A percentile compares a stretch with the other conserved stretches of the same genome.
Conservation (phyloP, 1,140 invertebrate genomes). For the Aphidius ervi region DNA sequence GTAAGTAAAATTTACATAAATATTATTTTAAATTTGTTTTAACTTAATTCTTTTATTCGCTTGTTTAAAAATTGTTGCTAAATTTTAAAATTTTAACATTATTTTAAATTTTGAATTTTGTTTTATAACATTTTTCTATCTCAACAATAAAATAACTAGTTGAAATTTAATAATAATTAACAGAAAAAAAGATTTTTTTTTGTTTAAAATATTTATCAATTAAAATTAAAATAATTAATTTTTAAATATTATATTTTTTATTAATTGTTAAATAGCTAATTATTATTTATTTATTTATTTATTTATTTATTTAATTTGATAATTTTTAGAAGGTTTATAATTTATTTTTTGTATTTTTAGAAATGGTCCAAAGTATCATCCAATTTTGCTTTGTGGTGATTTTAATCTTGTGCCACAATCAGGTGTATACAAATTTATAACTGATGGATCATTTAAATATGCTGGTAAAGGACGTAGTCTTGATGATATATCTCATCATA, state of each 20-base stretch:
- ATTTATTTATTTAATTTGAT: no score
- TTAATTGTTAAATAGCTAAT: conserved; percentile 9
- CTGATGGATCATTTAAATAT: conserved; percentile 62
- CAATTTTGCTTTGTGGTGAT: conserved; percentile 84
- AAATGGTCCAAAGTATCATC: conserved; percentile 56
- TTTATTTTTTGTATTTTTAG: conserved; percentile 24
- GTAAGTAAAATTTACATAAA: conserved; percentile 28
- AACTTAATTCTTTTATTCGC: not conserved
- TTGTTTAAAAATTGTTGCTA: not conserved
- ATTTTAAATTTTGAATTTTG: not conserved
- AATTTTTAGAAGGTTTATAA: no score
- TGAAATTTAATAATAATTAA: no score
- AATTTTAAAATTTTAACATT: conserved; percentile 3
- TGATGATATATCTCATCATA: conserved; percentile 26
- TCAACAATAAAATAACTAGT: no score
- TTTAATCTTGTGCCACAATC: conserved; percentile 77
- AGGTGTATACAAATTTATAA: conserved; percentile 69
- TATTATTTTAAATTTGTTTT: not conserved
- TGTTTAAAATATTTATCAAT: conserved; percentile 12
- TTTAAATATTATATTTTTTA: no score
- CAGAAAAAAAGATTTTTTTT: conserved; percentile 9
- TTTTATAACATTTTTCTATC: no score
- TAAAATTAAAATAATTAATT: no score
- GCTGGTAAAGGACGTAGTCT: conserved; percentile 47
- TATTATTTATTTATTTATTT: not conserved